A percentile compares a stretch with the other conserved stretches of the same genome.
phyloP scores from a whole-genome alignment of 2,797 vertebrate genomes.

The Pantherophis vulpinus region DNA sequence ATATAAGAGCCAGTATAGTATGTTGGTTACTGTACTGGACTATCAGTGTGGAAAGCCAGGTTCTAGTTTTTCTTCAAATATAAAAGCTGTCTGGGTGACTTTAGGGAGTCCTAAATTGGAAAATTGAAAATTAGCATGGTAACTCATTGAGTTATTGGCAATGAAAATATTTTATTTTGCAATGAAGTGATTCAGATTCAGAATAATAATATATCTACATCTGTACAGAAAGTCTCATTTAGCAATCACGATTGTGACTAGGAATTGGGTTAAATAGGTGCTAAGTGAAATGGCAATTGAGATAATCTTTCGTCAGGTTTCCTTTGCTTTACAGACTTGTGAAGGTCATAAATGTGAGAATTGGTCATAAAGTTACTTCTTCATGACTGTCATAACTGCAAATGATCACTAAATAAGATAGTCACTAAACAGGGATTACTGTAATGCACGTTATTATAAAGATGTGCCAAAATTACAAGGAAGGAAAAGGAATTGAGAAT shows the following conservation, averaged over 20 bases:
- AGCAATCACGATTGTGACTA: not conserved
- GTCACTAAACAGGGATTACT: not conserved
- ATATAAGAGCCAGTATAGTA: not conserved
- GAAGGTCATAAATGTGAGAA: not conserved
- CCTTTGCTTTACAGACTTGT: not conserved
- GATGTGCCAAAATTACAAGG: not conserved
- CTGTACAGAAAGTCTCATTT: not conserved
- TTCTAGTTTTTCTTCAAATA: not conserved
- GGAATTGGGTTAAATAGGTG: not conserved
- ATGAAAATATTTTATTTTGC: not conserved
- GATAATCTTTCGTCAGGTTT: not conserved
- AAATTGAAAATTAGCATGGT: not conserved
- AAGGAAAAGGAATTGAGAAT: not conserved
- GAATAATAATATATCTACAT: not conserved
- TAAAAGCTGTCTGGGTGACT: not conserved
- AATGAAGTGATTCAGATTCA: not conserved
- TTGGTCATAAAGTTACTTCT: not conserved
- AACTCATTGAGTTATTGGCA: not conserved
- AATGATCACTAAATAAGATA: not conserved
- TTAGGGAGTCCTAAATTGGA: not conserved
- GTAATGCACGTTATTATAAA: not conserved
- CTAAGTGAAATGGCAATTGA: not conserved
- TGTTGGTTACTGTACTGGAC: not conserved
- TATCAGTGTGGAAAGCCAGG: not conserved
- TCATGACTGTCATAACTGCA: not conserved